Conservation (phyloP, 2,888 invertebrate genomes). For the Drosophila mimica region DNA sequence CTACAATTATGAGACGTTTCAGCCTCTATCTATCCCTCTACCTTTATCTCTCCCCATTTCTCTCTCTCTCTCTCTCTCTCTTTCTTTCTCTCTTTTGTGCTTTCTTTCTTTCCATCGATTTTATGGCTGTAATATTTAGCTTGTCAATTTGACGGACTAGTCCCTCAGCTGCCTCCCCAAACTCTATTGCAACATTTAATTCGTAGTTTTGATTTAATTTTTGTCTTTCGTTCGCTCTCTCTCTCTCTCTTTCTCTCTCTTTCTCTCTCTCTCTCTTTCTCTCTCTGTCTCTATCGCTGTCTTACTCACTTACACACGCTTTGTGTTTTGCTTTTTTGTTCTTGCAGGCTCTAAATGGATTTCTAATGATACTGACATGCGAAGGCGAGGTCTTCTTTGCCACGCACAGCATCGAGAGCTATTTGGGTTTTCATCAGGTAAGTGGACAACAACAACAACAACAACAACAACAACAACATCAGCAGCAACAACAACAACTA, state of each 20-base stretch:
- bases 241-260: background rate
- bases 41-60: slow-evolving; percentile 14
- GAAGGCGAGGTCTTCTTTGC: slow-evolving; percentile 99
- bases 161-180: slow-evolving; percentile 4
- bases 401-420: slow-evolving; percentile 99
- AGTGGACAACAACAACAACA: slow-evolving; percentile 76
- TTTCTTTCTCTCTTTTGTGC: slow-evolving; percentile 5
- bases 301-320: slow-evolving; percentile 7
- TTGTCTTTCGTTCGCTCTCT: slow-evolving; percentile 17
- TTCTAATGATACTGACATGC: slow-evolving; percentile 99
- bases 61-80: background rate
- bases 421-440: slow-evolving; percentile 99
- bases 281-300: background rate
- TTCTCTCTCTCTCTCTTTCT: background rate
- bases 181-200: slow-evolving; percentile 61
- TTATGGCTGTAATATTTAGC: slow-evolving; percentile 40
- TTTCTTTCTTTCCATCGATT: slow-evolving; percentile 41
- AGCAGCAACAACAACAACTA: slow-evolving; percentile 19
- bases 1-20: slow-evolving; percentile 61
- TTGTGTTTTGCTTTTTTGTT: slow-evolving; percentile 56
- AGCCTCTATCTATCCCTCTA: slow-evolving; percentile 10
- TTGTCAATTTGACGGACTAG: slow-evolving; percentile 48
- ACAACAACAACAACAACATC: slow-evolving; percentile 12
- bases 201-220: slow-evolving; percentile 77
- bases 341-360: slow-evolving; percentile 98